Conservation (phyloP, 2,113 vertebrate species). For the Leiothrix lutea region DNA sequence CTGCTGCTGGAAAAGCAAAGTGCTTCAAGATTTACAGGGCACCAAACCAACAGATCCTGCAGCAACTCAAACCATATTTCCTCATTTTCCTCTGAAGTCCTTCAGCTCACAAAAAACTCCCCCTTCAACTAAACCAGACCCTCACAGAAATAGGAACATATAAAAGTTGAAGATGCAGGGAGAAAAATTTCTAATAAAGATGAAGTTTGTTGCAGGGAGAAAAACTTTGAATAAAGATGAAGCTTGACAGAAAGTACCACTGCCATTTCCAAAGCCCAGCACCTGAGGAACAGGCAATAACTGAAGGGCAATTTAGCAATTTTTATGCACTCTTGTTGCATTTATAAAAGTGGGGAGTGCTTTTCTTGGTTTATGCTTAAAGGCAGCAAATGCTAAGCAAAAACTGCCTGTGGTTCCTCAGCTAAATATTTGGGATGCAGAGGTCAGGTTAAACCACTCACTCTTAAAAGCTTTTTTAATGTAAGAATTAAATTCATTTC, state of each 20-base stretch:
- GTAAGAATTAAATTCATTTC: neutral
- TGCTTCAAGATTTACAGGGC: conserved; percentile 4
- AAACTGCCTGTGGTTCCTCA: neutral
- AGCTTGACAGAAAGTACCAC: neutral
- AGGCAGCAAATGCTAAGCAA: neutral
- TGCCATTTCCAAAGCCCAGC: neutral
- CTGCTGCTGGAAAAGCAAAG: neutral
- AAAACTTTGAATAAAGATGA: neutral
- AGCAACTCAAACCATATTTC: neutral
- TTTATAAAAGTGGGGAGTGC: neutral
- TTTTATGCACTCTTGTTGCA: neutral
- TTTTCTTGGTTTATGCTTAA: neutral
- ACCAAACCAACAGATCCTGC: neutral
- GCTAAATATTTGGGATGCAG: neutral
- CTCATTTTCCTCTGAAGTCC: neutral
- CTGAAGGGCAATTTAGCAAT: neutral
- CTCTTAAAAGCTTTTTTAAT: neutral
- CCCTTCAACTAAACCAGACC: neutral
- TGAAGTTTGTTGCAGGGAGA: neutral
- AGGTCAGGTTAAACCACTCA: neutral
- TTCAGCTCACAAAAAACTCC: neutral
- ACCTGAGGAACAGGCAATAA: neutral
- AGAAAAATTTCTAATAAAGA: neutral
- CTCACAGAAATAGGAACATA: neutral
- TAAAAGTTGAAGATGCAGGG: neutral